Base-by-base conservation (phyloP, 2,888 invertebrate species). In the Stenoptilia bipunctidactyla region DNA sequence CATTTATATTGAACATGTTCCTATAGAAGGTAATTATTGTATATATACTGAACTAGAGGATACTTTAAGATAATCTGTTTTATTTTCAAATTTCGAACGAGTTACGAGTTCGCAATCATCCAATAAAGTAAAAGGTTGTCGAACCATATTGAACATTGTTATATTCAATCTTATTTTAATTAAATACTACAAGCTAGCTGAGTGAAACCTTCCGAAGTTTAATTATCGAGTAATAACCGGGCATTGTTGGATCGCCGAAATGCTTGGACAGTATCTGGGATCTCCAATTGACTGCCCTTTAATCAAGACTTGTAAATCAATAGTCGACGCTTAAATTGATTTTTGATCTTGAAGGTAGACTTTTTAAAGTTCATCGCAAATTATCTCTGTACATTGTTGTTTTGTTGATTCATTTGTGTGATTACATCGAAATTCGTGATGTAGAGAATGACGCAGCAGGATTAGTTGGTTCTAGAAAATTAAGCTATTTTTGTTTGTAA, bases 191-290 rank as follows among this genome's bases (percentile, higher is more conserved):
- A 64, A 52, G 41, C 20, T 64, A 52, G 41, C 55, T 58, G 52
- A 20, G 61, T 48, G 60, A 67, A 68, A 68, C 70, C 67, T 67
- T 67, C 70, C 59, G 66, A 64, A 61, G 71, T 69, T 72, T 75
- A 71, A 71, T 75, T 72, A 73, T 66, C 20, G 8, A 20, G 20
- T 20, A 20, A 20, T 20, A 20, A 20, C 20, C 20, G 20, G n/a
- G 8, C 20, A 20, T 20, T 20, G 20, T 20, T 20, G 8, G n/a
- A 20, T 8, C 20, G 20, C 3, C 20, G 8, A 20, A 8, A 5
- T 8, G 20, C 20, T 8, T 3, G 20, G 20, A 20, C 20, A 20
- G 20, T 20, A 20, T 20, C 20, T 3, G 20, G 8, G 20, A 20
- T 8, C 20, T 20, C 4, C n/a, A 20, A 20, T 8, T 8, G 8